These are phyloP conservation scores for Coreoperca whiteheadi DNA, from an alignment of 2,113 vertebrate species.

Conservation along the genomic window DNA sequence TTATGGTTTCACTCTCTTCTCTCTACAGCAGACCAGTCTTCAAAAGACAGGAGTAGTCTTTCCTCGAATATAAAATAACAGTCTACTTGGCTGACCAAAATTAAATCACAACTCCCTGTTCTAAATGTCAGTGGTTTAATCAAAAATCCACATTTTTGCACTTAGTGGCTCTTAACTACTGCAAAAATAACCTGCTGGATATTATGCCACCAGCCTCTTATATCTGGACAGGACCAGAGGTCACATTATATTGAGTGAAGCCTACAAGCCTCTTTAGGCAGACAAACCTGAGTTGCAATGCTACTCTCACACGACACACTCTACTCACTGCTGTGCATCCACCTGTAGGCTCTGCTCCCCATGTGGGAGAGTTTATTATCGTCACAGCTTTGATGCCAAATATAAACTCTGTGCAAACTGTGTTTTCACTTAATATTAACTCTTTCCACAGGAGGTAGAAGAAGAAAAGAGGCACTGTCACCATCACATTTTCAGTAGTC, in stretches of 20 bases:
- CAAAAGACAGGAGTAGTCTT: background rate
- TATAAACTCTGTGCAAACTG: conserved; percentile 29
- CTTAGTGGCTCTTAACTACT: background rate
- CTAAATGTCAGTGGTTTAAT: conserved; percentile 3
- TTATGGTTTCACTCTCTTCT: background rate
- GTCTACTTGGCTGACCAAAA: background rate
- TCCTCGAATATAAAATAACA: background rate
- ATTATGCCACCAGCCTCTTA: background rate
- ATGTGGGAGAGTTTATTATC: conserved; percentile 27
- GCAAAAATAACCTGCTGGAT: conserved; percentile 15
- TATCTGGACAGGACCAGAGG: conserved; percentile 13
- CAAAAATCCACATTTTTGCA: background rate
- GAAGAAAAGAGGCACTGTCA: background rate
- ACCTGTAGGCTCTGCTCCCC: conserved; percentile 38
- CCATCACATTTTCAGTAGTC: background rate
- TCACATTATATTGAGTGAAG: conserved; percentile 12
- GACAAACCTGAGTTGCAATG: conserved; percentile 9
- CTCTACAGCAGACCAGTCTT: background rate
- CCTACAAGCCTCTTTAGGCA: conserved; percentile 13
- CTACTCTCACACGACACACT: conserved; percentile 10
- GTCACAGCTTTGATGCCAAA: conserved; percentile 35
- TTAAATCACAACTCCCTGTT: background rate
- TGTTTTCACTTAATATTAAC: conserved; percentile 5
- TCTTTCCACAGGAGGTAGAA: background rate
- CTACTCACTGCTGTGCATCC: conserved; percentile 21